phyloP scores from a whole-genome alignment of 2,888 invertebrate genomes.

The Cantharis flavilabris region DNA sequence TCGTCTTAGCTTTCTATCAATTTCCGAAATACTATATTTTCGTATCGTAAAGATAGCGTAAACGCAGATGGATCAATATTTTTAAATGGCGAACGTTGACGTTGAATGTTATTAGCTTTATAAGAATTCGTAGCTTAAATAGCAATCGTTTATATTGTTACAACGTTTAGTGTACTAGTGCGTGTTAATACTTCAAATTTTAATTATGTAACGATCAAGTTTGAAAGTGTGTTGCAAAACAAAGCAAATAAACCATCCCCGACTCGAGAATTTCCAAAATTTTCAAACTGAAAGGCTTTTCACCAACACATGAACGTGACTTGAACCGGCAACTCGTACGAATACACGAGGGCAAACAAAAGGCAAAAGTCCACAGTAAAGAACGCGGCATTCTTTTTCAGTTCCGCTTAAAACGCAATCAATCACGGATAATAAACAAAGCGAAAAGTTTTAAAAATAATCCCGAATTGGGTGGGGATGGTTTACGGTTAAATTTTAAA shows the following conservation, averaged over 20 bases:
- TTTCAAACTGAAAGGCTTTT: neutral
- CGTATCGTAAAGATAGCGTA: slow-evolving; percentile 47
- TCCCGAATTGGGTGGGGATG: neutral
- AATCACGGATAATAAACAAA: neutral
- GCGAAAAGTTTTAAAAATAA: neutral
- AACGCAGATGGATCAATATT: slow-evolving; percentile 33
- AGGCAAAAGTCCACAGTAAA: neutral
- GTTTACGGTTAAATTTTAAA: neutral
- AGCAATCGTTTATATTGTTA: slow-evolving; percentile 33
- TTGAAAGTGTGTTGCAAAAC: slow-evolving; percentile 9
- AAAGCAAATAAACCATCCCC: slow-evolving; percentile 6
- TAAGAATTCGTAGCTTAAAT: slow-evolving; percentile 32
- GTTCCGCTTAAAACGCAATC: neutral
- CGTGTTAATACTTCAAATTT: slow-evolving; percentile 30
- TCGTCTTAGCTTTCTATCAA: slow-evolving; percentile 46
- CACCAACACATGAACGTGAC: neutral
- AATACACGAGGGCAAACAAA: neutral
- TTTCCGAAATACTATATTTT: slow-evolving; percentile 55
- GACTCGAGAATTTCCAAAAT: neutral
- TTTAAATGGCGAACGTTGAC: slow-evolving; percentile 35
- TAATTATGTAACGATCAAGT: slow-evolving; percentile 19
- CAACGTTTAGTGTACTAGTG: slow-evolving; percentile 31
- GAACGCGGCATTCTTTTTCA: neutral
- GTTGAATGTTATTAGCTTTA: slow-evolving; percentile 37
- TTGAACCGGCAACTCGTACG: neutral